phyloP scores from a whole-genome alignment of 2,888 invertebrate genomes.

The Embidobia sp. region DNA sequence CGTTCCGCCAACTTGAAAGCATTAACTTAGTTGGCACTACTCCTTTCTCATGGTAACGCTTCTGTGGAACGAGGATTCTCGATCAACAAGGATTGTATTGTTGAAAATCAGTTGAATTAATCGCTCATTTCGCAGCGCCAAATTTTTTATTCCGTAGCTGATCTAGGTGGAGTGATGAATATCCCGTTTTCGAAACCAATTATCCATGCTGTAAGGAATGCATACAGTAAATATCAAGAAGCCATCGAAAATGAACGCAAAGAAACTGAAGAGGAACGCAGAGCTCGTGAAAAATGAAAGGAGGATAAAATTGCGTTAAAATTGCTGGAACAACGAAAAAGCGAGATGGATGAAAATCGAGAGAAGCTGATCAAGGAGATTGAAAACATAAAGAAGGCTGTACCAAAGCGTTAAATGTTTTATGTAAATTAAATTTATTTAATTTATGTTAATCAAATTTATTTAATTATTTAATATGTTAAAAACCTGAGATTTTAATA shows the following conservation, averaged over 20 bases:
- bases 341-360: conserved; percentile 1
- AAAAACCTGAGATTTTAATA: too few species aligned
- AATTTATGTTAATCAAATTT: too few species aligned
- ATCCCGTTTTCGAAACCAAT: conserved; percentile 4
- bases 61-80: conserved; percentile 23
- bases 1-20: not conserved
- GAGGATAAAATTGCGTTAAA: conserved; percentile 10
- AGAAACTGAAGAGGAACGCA: not conserved
- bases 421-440: too few species aligned
- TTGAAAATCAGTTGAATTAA: conserved; percentile 2
- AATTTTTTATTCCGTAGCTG: conserved; percentile 13
- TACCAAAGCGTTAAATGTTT: too few species aligned
- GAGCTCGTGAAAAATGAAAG: not conserved
- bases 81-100: conserved; percentile 18
- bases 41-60: conserved; percentile 25
- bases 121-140: conserved; percentile 20
- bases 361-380: not conserved
- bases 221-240: conserved; percentile 8
- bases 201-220: conserved; percentile 17
- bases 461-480: too few species aligned
- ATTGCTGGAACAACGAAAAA: conserved; percentile 3
- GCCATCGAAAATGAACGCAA: conserved; percentile 4
- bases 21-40: conserved; percentile 3
- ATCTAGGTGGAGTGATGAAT: not conserved
- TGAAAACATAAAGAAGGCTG: conserved; percentile 4